These are phyloP conservation scores for Sycophaga agraensis DNA, from an alignment of 1,140 invertebrate genomes.

Conservation along the genomic window DNA sequence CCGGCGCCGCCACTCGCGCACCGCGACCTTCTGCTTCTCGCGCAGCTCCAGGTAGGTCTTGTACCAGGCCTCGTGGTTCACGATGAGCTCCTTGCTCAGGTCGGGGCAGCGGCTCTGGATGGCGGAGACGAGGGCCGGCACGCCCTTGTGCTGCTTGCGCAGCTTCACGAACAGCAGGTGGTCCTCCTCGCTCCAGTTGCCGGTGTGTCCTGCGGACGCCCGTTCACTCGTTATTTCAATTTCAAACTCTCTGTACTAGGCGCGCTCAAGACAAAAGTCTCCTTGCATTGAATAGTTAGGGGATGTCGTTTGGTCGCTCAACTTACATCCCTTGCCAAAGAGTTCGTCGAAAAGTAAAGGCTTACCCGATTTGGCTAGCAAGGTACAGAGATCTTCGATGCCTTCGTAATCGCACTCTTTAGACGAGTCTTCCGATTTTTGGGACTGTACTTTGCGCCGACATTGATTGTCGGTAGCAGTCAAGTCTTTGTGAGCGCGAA, in stretches of 20 bases:
- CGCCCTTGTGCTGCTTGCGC: constrained; percentile 40
- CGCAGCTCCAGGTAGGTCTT: constrained; percentile 47
- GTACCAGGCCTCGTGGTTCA: constrained; percentile 56
- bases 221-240: too few species aligned
- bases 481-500: constrained; percentile 41
- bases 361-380: constrained; percentile 49
- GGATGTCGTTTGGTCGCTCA: too few species aligned
- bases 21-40: constrained; percentile 41
- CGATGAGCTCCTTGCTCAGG: constrained; percentile 42
- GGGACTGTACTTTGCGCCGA: background rate
- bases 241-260: too few species aligned
- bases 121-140: constrained; percentile 41
- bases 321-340: too few species aligned
- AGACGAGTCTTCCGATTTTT: constrained; percentile 15
- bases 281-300: too few species aligned
- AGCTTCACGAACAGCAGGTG: constrained; percentile 48
- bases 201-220: constrained; percentile 49
- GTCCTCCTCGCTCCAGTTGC: constrained; percentile 50
- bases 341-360: too few species aligned
- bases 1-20: constrained; percentile 44
- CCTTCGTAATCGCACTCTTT: constrained; percentile 30
- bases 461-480: background rate
- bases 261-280: too few species aligned
- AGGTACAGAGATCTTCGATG: constrained; percentile 39
- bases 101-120: constrained; percentile 49